Conservation (phyloP, 1,140 invertebrate species). For the Trachelipus rathkii region DNA sequence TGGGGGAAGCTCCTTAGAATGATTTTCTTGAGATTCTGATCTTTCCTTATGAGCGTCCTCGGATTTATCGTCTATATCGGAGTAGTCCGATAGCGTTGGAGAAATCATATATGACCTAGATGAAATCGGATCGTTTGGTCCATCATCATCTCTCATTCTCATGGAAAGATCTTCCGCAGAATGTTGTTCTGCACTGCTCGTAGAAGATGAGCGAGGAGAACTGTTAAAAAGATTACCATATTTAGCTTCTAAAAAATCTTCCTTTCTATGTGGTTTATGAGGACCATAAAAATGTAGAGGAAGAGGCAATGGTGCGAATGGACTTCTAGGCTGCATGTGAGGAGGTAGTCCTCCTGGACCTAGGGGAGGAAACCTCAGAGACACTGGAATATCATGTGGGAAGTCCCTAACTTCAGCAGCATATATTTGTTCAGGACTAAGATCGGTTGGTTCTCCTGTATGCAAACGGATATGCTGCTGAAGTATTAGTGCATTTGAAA, state of each 20-base stretch:
- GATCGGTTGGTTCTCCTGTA: constrained; percentile 81
- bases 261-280: constrained; percentile 31
- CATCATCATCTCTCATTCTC: constrained; percentile 56
- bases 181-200: constrained; percentile 48
- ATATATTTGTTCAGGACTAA: constrained; percentile 80
- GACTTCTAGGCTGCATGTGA: constrained; percentile 35
- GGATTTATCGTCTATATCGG: constrained; percentile 28
- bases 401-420: constrained; percentile 76
- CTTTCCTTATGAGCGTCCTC: not conserved
- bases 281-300: constrained; percentile 33
- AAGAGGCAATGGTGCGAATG: constrained; percentile 36
- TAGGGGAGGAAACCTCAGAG: constrained; percentile 50
- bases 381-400: constrained; percentile 53
- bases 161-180: constrained; percentile 57
- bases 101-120: constrained; percentile 33
- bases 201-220: constrained; percentile 43
- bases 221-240: constrained; percentile 38
- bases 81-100: constrained; percentile 42
- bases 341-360: constrained; percentile 36
- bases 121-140: constrained; percentile 53
- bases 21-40: not conserved
- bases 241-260: constrained; percentile 23
- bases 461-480: constrained; percentile 92
- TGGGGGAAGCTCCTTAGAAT: not conserved
- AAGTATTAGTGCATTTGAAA: constrained; percentile 88